These are phyloP conservation scores for Acromyrmex echinatior DNA, from an alignment of 1,140 invertebrate species.

Conservation along the genomic window DNA sequence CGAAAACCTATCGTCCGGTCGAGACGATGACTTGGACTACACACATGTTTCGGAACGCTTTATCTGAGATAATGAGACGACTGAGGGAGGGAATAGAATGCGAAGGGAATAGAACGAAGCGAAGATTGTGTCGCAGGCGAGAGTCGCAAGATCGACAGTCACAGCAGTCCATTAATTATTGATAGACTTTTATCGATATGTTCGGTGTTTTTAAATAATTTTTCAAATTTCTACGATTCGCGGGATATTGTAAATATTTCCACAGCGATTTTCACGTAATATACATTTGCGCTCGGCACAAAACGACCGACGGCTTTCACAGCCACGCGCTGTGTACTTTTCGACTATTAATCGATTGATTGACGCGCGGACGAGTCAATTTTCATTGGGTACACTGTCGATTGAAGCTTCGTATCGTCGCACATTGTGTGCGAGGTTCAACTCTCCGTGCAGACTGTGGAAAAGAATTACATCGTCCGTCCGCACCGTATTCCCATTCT, in stretches of 20 bases:
- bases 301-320: slow-evolving; percentile 8
- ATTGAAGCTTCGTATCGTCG: slow-evolving; percentile 48
- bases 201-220: slow-evolving; percentile 10
- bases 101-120: too few species aligned
- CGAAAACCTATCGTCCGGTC: slow-evolving; percentile 59
- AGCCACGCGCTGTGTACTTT: slow-evolving; percentile 41
- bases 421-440: slow-evolving; percentile 16
- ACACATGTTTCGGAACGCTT: slow-evolving; percentile 4
- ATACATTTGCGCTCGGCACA: not conserved
- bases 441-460: slow-evolving; percentile 24
- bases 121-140: slow-evolving; percentile 18
- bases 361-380: slow-evolving; percentile 55
- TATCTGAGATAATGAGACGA: not conserved
- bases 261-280: slow-evolving; percentile 33
- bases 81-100: not conserved
- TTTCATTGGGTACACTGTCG: slow-evolving; percentile 47
- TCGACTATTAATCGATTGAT: slow-evolving; percentile 62
- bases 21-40: slow-evolving; percentile 49
- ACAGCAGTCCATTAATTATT: slow-evolving; percentile 25
- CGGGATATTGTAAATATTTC: slow-evolving; percentile 44
- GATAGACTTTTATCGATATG: slow-evolving; percentile 6
- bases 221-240: not conserved
- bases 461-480: slow-evolving; percentile 57
- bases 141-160: not conserved
- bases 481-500: slow-evolving; percentile 57